Percentiles rank a stretch among this genome's conserved stretches.
These are phyloP conservation scores for Elegia similella DNA, from an alignment of 2,888 invertebrate genomes.

Conservation along the genomic window DNA sequence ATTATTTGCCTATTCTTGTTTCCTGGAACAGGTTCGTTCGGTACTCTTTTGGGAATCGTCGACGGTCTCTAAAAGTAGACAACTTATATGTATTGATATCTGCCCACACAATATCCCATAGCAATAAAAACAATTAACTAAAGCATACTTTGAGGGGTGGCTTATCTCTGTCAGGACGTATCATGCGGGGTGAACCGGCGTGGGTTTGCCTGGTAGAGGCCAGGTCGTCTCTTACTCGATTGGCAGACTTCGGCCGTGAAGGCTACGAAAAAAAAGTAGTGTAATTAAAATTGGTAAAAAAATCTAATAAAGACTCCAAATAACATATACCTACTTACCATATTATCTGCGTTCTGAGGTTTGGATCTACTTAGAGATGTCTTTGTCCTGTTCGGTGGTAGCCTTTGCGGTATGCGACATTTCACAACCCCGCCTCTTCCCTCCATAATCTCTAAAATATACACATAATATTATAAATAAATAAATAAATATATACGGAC, in stretches of 20 bases:
- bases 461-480: too few relatives aligned
- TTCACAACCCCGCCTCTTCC: constrained; percentile 29
- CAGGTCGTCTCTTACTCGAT: constrained; percentile 42
- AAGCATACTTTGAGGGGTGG: constrained; percentile 30
- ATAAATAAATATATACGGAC: too few relatives aligned
- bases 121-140: too few relatives aligned
- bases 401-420: constrained; percentile 58
- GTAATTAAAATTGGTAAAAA: not conserved
- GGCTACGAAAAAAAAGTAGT: constrained; percentile 21
- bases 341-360: constrained; percentile 5
- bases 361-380: constrained; percentile 31
- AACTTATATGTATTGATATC: too few relatives aligned
- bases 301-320: not conserved
- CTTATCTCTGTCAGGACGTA: constrained; percentile 34
- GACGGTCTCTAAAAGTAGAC: constrained; percentile 37
- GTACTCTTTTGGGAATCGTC: constrained; percentile 35
- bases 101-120: too few relatives aligned
- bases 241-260: constrained; percentile 51
- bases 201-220: constrained; percentile 24
- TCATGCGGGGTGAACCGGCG: constrained; percentile 1
- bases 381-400: constrained; percentile 35
- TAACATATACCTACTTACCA: not conserved
- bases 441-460: constrained; percentile 25
- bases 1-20: constrained; percentile 36
- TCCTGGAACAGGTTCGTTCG: constrained; percentile 23